Conservation (phyloP, 2,113 vertebrate genomes). For the Fulmarus glacialis region DNA sequence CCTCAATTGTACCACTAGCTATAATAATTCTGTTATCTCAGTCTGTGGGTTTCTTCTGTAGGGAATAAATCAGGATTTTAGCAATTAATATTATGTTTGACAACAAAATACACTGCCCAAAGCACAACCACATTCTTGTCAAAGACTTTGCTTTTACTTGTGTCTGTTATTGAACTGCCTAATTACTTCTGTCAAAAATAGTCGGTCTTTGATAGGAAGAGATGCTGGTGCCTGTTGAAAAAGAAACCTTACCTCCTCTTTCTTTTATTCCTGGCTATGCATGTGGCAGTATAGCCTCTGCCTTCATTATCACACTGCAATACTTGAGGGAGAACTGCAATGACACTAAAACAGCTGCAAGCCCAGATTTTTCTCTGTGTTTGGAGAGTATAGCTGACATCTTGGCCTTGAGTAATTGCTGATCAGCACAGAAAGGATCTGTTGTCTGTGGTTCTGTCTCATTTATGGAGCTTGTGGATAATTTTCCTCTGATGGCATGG, state of each 20-base stretch:
- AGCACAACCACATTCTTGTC: background rate
- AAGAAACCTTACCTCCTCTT: background rate
- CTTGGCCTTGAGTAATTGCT: constrained; percentile 7
- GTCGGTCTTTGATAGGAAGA: background rate
- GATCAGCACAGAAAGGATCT: background rate
- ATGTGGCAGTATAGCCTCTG: background rate
- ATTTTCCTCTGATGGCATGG: background rate
- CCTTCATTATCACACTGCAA: background rate
- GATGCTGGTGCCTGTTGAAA: background rate
- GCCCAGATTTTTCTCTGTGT: background rate
- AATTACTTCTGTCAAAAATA: constrained; percentile 36
- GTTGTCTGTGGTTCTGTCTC: background rate
- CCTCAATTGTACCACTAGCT: background rate
- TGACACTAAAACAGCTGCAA: constrained; percentile 5
- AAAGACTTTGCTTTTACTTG: background rate
- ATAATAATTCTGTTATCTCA: background rate
- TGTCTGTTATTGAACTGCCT: background rate
- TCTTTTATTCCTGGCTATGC: background rate
- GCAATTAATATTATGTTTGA: background rate
- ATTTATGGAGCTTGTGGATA: background rate
- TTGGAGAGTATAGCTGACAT: background rate
- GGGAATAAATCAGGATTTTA: background rate
- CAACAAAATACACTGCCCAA: background rate
- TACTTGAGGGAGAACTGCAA: background rate
- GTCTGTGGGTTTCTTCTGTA: background rate